Evolutionary conservation across 64 coral and sea anemone genomes (phyloP).

Genomic region (Astreopora myriophthalma): DNA sequence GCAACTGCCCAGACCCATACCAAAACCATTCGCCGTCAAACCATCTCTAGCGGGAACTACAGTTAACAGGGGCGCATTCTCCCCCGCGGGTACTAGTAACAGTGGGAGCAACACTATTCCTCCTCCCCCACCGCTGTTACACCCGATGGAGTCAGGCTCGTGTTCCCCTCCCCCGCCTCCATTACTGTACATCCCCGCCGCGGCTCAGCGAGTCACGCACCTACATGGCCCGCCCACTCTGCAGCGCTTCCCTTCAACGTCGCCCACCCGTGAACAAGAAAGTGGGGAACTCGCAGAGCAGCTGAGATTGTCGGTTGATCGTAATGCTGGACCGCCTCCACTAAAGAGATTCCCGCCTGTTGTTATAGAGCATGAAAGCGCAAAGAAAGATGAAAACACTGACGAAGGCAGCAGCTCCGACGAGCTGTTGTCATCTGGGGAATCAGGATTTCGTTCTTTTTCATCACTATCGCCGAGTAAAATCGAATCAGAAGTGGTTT

Average conservation of each 20-base stretch:
- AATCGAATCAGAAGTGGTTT: background rate
- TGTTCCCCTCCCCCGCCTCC: slow-evolving; percentile 81
- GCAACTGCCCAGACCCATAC: slow-evolving; percentile 24
- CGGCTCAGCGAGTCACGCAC: slow-evolving; percentile 86
- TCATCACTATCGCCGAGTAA: background rate
- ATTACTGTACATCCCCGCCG: slow-evolving; percentile 84
- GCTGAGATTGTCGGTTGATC: background rate
- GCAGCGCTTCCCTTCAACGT: slow-evolving; percentile 59
- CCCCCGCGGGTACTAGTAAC: background rate
- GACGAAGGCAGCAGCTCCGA: background rate
- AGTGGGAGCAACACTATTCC: background rate
- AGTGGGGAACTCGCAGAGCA: background rate
- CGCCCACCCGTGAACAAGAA: slow-evolving; percentile 5
- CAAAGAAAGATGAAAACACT: background rate
- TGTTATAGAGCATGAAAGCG: background rate
- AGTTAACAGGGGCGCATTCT: background rate
- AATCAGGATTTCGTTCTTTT: background rate
- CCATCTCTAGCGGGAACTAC: background rate
- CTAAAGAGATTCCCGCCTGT: slow-evolving; percentile 24
- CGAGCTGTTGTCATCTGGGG: background rate
- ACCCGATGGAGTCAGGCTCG: slow-evolving; percentile 12
- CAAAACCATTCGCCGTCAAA: slow-evolving; percentile 26
- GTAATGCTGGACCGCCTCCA: slow-evolving; percentile 16
- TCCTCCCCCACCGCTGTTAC: background rate
- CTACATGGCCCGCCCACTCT: slow-evolving; percentile 83